Conservation (phyloP, 2,113 vertebrate genomes). For the Callospermophilus lateralis region DNA sequence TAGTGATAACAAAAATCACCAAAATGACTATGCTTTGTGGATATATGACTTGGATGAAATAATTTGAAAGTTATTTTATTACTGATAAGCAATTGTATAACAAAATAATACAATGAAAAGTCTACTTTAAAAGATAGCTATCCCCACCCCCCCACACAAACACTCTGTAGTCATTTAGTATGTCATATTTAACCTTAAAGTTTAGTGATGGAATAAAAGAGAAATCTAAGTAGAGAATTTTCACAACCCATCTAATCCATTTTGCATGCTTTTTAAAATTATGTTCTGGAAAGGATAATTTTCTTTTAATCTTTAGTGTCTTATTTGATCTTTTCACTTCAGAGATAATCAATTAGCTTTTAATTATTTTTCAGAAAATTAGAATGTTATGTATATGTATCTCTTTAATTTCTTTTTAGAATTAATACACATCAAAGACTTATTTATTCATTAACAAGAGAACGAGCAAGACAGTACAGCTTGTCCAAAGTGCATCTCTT, state of each 20-base stretch:
- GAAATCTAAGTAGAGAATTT: neutral
- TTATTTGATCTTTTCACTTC: constrained; percentile 60
- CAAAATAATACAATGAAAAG: constrained; percentile 31
- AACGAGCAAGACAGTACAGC: neutral
- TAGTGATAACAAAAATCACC: constrained; percentile 32
- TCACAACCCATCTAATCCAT: constrained; percentile 15
- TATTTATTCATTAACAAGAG: constrained; percentile 30
- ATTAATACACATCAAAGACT: constrained; percentile 22
- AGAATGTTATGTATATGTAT: neutral
- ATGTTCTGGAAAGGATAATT: neutral
- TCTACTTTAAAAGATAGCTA: neutral
- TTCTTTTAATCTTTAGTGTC: constrained; percentile 53
- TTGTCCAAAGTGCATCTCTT: neutral
- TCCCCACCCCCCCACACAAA: too few relatives aligned
- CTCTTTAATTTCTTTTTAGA: constrained; percentile 14
- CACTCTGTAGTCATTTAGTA: neutral
- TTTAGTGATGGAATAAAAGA: neutral
- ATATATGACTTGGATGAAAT: neutral
- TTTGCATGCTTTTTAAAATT: constrained; percentile 11
- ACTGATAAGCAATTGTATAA: neutral
- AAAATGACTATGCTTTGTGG: neutral
- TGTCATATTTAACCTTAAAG: neutral
- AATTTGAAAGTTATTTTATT: constrained; percentile 52
- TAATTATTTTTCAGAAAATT: constrained; percentile 51
- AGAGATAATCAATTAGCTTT: constrained; percentile 58